Conservation (phyloP, 2,797 vertebrate genomes). For the Syngnathus rostellatus region DNA sequence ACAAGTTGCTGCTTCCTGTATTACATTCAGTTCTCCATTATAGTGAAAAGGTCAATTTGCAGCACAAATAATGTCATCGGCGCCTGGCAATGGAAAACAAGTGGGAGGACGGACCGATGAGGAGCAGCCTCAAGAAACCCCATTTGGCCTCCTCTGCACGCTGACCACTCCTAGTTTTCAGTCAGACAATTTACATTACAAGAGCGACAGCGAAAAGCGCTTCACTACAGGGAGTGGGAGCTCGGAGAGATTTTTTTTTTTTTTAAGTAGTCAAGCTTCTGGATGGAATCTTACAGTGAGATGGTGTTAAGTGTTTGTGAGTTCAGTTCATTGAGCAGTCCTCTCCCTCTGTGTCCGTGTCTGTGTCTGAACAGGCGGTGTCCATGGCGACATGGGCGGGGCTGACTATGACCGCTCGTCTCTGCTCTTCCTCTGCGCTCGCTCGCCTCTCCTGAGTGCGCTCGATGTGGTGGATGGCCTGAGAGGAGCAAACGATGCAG, state of each 20-base stretch:
- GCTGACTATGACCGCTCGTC: constrained; percentile 88
- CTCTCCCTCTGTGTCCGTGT: constrained; percentile 84
- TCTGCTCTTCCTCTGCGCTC: constrained; percentile 83
- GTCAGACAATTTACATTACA: constrained; percentile 46
- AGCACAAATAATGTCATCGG: constrained; percentile 39
- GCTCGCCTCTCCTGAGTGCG: constrained; percentile 83
- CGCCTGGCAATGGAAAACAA: constrained; percentile 18
- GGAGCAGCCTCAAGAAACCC: constrained; percentile 32
- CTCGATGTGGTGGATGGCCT: constrained; percentile 99
- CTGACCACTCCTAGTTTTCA: constrained; percentile 31
- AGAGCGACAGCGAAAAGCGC: constrained; percentile 42
- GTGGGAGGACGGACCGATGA: constrained; percentile 19
- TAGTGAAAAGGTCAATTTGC: constrained; percentile 22
- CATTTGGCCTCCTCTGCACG: constrained; percentile 22
- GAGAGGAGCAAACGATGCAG: not conserved
- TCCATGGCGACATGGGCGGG: constrained; percentile 76
- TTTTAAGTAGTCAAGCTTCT: constrained; percentile 51
- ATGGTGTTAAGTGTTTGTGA: constrained; percentile 39
- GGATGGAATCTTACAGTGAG: constrained; percentile 62
- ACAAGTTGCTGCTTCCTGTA: constrained; percentile 25
- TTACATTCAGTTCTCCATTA: constrained; percentile 53
- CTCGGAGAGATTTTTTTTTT: constrained; percentile 32
- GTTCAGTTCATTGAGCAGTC: constrained; percentile 81
- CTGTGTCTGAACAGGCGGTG: constrained; percentile 83
- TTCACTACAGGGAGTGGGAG: constrained; percentile 57